Evolutionary conservation across 1,140 invertebrate species (phyloP).

Genomic region (Oryzaephilus surinamensis): DNA sequence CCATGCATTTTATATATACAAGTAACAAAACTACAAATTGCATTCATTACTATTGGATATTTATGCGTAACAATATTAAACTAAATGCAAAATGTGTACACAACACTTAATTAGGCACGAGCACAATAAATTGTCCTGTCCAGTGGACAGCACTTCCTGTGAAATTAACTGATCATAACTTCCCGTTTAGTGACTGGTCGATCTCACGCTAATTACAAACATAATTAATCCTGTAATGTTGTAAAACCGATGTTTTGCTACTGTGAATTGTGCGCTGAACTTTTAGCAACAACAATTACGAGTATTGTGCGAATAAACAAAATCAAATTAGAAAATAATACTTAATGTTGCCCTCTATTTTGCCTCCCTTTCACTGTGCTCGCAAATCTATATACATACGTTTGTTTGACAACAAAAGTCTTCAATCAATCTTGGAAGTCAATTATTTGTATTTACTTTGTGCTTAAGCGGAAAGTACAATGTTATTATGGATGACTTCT

Average conservation of each 20-base stretch:
- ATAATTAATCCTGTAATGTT: slow-evolving; percentile 13
- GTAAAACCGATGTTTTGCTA: background rate
- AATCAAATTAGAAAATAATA: too few species aligned
- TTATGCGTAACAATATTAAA: background rate
- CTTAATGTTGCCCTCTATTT: too few species aligned
- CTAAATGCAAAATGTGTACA: slow-evolving; percentile 6
- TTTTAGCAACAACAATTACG: background rate
- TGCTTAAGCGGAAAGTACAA: too few species aligned
- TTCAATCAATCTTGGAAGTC: too few species aligned
- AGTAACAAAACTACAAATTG: too few species aligned
- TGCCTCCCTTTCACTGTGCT: background rate
- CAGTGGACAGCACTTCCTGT: slow-evolving; percentile 14
- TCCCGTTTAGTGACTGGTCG: slow-evolving; percentile 18
- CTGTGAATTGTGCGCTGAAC: background rate
- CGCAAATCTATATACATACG: too few species aligned
- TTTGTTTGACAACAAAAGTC: too few species aligned
- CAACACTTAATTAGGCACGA: slow-evolving; percentile 19
- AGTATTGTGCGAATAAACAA: background rate
- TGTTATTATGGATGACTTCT: too few species aligned
- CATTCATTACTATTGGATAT: too few species aligned
- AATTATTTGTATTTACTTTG: too few species aligned
- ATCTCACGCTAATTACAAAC: slow-evolving; percentile 21
- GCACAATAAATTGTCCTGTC: slow-evolving; percentile 20
- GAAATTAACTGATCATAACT: slow-evolving; percentile 28
- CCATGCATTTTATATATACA: too few species aligned